Base-by-base conservation (phyloP, 2,797 vertebrate genomes). In the Arremon aurantiirostris region DNA sequence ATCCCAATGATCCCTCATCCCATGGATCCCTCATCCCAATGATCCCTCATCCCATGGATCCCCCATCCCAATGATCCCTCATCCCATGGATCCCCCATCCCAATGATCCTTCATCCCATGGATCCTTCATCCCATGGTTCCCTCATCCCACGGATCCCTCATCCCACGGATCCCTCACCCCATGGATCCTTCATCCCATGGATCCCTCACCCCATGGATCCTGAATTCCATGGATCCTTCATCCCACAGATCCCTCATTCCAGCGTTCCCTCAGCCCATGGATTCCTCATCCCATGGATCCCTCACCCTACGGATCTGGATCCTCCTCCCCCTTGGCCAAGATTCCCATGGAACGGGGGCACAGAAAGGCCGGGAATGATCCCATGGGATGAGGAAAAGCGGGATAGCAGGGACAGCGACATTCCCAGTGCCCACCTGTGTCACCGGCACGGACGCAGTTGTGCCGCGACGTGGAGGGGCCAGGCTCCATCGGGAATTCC, bases 201-300 rank as follows among this genome's bases (percentile, higher is more conserved):
- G 23, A 55, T 16, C 3, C 37, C 0, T 5, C 2, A 9, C 0
- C 1, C 30, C 37, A 47, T 4, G 5, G 22, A 32, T 20, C 2
- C 16, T 0, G 2, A 2, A 9, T 0, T 0, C 15, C 55, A 39
- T 2, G 22, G 44, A 21, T 47, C 2, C 23, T 0, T 2, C 8
- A 50, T 0, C 1, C 13, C 44, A 50, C 4, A 6, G 41, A 30
- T 49, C 47, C 26, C 5, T 16, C 9, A 50, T 4, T 5, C 23
- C 44, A 53, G 5, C 4, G 27, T 24, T 19, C 3, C 27, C 0
- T 3, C 4, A 9, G 0, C 0, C 26, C n/a, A 37, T 4, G 34
- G 27, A 32, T 35, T 5, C 14, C 3, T 6, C 22, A 64, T 0
- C 6, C 18, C 47, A 39, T 9, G 30, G 24, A 44, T 16, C 4